These are phyloP conservation scores for Lacanobia oleracea DNA, from an alignment of 2,888 invertebrate species.

Conservation along the genomic window DNA sequence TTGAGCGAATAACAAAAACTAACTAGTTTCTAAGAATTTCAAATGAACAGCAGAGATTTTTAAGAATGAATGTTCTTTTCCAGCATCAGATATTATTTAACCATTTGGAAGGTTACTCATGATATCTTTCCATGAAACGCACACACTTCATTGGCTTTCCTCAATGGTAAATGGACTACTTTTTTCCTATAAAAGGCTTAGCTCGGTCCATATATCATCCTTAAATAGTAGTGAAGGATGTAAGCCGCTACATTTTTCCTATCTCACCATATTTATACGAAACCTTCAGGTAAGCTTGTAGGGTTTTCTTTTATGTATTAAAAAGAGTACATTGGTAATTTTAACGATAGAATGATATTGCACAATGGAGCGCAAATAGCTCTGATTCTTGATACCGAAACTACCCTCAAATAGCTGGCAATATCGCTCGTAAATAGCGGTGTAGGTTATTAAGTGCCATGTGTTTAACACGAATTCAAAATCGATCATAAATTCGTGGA, in stretches of 20 bases:
- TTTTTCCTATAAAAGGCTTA: constrained; percentile 17
- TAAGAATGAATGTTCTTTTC: neutral
- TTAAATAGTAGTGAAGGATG: constrained; percentile 9
- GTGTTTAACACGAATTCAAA: neutral
- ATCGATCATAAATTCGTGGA: constrained; percentile 20
- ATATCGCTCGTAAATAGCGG: constrained; percentile 15
- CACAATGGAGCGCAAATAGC: neutral
- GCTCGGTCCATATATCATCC: constrained; percentile 26
- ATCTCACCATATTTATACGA: constrained; percentile 13
- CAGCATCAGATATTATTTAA: constrained; percentile 1
- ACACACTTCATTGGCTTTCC: constrained; percentile 35
- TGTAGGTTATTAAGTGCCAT: neutral
- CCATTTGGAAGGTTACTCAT: constrained; percentile 5
- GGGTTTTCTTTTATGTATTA: neutral
- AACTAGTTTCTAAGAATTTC: neutral
- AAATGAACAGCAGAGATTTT: neutral
- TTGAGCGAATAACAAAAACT: neutral
- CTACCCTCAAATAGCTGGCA: neutral
- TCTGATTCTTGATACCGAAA: constrained; percentile 12
- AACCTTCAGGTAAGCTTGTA: neutral
- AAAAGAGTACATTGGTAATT: neutral
- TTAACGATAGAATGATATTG: neutral
- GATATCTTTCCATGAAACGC: constrained; percentile 10
- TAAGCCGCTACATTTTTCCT: constrained; percentile 9
- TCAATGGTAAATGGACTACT: constrained; percentile 14